phyloP scores from a whole-genome alignment of 2,888 invertebrate species.

The Pollenia labialis region DNA sequence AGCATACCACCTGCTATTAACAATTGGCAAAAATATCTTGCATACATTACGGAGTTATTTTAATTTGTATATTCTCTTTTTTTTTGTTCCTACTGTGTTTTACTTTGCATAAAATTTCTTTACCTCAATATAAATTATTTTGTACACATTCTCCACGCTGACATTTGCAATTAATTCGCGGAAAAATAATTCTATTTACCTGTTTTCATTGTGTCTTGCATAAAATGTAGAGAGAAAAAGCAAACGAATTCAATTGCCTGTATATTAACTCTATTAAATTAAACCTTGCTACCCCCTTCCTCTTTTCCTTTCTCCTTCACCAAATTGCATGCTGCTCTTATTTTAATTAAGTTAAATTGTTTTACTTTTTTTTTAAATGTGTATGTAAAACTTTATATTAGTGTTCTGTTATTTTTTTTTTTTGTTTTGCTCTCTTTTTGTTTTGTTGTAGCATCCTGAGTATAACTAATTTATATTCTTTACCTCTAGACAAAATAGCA shows the following conservation, averaged over 20 bases:
- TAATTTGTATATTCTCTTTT: conserved; percentile 19
- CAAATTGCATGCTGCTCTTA: conserved; percentile 20
- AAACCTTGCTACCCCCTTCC: too few species aligned
- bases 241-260: conserved; percentile 15
- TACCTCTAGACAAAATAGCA: conserved; percentile 20
- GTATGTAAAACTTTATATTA: background rate
- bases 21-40: conserved; percentile 16
- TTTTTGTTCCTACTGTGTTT: background rate
- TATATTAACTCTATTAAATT: background rate
- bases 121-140: conserved; percentile 39
- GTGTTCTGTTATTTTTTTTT: background rate
- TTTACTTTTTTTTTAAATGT: conserved; percentile 10
- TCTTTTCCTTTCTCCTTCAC: background rate
- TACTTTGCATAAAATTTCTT: background rate
- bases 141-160: conserved; percentile 37
- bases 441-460: conserved; percentile 4
- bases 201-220: conserved; percentile 14
- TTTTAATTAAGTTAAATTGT: conserved; percentile 61
- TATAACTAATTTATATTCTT: conserved; percentile 24
- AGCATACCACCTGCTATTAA: conserved; percentile 9
- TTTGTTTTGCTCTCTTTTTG: background rate
- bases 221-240: background rate
- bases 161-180: conserved; percentile 54
- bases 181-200: conserved; percentile 48
- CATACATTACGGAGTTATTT: conserved; percentile 37